Percentiles rank a stretch among this genome's conserved stretches.
These are phyloP conservation scores for Colostygia pectinataria DNA, from an alignment of 2,888 invertebrate species.

Conservation along the genomic window DNA sequence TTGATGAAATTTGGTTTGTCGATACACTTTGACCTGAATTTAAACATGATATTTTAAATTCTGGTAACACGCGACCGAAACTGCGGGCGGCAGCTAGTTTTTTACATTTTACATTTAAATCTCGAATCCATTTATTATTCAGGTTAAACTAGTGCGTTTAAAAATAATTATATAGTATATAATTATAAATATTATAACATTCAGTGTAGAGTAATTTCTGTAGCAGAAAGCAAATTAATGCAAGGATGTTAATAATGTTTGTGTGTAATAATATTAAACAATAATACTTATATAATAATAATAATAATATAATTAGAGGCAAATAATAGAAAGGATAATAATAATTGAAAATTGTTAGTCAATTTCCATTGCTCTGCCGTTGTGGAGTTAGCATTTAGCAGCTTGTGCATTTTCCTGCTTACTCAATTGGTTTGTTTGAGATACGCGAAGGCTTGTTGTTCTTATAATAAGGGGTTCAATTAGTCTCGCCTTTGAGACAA, in stretches of 20 bases:
- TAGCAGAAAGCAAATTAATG: neutral
- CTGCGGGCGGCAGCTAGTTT: too few relatives aligned
- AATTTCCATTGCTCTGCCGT: conserved; percentile 8
- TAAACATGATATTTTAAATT: too few relatives aligned
- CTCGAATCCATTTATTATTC: too few relatives aligned
- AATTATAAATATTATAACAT: too few relatives aligned
- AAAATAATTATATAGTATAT: too few relatives aligned
- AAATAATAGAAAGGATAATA: neutral
- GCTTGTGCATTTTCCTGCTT: conserved; percentile 13
- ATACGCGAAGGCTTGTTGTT: conserved; percentile 45
- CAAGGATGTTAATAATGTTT: neutral
- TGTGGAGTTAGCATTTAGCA: conserved; percentile 1
- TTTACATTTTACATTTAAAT: too few relatives aligned
- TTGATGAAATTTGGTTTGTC: too few relatives aligned
- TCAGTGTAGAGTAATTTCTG: conserved; percentile 7
- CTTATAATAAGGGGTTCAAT: conserved; percentile 69
- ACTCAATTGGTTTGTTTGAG: conserved; percentile 12
- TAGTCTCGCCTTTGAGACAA: conserved; percentile 62
- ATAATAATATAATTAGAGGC: neutral
- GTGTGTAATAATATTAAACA: neutral
- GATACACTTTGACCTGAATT: too few relatives aligned
- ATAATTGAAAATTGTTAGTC: neutral
- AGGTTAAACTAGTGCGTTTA: too few relatives aligned
- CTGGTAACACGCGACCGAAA: too few relatives aligned
- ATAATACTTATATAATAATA: too few relatives aligned